Evolutionary conservation across 2,888 invertebrate species (phyloP).

Genomic region (Megalurothrips usitatus): DNA sequence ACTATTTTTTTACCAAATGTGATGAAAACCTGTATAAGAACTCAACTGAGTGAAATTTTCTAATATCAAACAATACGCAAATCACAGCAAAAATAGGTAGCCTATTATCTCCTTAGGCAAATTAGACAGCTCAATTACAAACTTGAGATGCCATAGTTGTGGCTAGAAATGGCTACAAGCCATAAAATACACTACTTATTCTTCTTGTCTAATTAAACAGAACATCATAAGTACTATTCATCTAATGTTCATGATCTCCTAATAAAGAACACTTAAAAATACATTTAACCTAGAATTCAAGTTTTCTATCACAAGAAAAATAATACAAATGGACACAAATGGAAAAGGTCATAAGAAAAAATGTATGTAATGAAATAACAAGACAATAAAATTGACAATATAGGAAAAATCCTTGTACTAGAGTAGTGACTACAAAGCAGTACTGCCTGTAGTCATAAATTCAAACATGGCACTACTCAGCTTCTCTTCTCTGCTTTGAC

Average conservation of each 20-base stretch:
- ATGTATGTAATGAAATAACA: too few relatives aligned
- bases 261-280: too few relatives aligned
- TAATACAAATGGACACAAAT: too few relatives aligned
- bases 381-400: conserved; percentile 1
- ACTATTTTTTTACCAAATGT: background rate
- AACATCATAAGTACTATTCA: too few relatives aligned
- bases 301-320: background rate
- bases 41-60: background rate
- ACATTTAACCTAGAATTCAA: background rate
- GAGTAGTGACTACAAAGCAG: too few relatives aligned
- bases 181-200: background rate
- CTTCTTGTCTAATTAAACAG: background rate
- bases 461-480: background rate
- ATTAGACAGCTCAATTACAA: background rate
- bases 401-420: background rate
- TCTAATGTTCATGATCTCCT: too few relatives aligned
- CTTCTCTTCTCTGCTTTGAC: background rate
- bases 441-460: background rate
- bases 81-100: background rate
- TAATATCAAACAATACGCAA: background rate
- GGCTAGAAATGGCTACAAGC: too few relatives aligned
- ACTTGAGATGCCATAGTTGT: background rate
- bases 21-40: background rate
- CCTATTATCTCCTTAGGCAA: background rate
- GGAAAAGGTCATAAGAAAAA: too few relatives aligned